Evolutionary conservation across 2,888 invertebrate genomes (phyloP).

Genomic region (Xylophagus ater): DNA sequence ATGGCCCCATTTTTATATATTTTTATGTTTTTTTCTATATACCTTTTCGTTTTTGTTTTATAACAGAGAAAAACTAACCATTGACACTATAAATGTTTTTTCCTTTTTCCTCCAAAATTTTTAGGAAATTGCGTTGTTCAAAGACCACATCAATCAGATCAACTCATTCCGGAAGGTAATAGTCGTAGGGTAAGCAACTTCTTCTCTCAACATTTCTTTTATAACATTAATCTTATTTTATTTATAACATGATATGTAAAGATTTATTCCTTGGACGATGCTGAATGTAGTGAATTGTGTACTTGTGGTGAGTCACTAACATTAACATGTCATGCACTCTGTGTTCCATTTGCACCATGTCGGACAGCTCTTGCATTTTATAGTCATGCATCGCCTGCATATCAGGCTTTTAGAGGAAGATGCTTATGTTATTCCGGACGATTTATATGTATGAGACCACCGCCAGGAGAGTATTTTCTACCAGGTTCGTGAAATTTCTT

Average conservation of each 20-base stretch:
- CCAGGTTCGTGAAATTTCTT: slow-evolving; percentile 29
- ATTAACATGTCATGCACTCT: slow-evolving; percentile 77
- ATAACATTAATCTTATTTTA: background rate
- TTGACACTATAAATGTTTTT: too few species aligned
- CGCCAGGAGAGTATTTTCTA: slow-evolving; percentile 46
- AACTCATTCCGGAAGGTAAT: slow-evolving; percentile 75
- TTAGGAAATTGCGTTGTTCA: slow-evolving; percentile 72
- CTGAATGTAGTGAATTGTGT: slow-evolving; percentile 84
- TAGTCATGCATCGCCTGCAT: slow-evolving; percentile 81
- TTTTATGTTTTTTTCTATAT: too few species aligned
- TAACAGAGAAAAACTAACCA: too few species aligned
- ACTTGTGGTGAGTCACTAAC: slow-evolving; percentile 67
- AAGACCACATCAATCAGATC: slow-evolving; percentile 70
- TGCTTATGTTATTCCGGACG: slow-evolving; percentile 86
- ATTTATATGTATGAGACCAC: slow-evolving; percentile 85
- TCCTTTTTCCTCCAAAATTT: too few species aligned
- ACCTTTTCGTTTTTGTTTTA: too few species aligned
- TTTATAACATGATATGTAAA: slow-evolving; percentile 16
- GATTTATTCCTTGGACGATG: slow-evolving; percentile 55
- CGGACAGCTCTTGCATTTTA: slow-evolving; percentile 81
- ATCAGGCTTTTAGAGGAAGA: slow-evolving; percentile 78
- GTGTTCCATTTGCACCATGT: slow-evolving; percentile 77
- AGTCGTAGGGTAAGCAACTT: slow-evolving; percentile 60
- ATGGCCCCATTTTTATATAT: too few species aligned
- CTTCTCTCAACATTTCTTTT: background rate